These are phyloP conservation scores for Prionailurus viverrinus DNA, from an alignment of 2,113 vertebrate genomes.

Conservation along the genomic window DNA sequence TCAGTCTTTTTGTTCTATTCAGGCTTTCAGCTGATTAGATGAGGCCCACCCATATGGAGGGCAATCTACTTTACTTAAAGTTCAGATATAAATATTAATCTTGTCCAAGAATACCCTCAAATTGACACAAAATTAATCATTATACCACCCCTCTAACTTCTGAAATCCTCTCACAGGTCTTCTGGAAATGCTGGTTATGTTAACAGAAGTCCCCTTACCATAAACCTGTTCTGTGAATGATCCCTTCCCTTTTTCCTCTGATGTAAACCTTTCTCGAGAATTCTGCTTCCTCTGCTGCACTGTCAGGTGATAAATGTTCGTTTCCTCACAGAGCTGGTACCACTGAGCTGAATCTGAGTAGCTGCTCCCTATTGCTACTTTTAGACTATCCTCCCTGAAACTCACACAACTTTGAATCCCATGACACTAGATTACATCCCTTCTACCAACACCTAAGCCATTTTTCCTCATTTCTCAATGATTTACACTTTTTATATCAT, in stretches of 20 bases:
- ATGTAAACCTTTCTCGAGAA: neutral
- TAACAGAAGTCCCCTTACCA: neutral
- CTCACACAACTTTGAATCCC: neutral
- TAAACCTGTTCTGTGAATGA: neutral
- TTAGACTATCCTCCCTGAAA: neutral
- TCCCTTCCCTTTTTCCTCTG: neutral
- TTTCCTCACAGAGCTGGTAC: neutral
- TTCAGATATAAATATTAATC: neutral
- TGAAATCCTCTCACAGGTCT: neutral
- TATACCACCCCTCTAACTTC: neutral
- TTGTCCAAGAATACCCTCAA: neutral
- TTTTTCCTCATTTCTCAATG: neutral
- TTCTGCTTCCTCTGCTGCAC: neutral
- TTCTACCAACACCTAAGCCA: neutral
- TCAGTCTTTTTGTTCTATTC: neutral
- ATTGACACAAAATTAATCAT: neutral
- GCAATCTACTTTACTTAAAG: neutral
- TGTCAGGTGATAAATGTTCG: neutral
- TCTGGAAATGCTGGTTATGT: neutral
- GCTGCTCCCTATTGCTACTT: neutral
- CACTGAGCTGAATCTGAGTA: neutral
- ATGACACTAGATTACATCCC: neutral
- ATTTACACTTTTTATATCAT: neutral
- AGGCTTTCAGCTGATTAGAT: neutral
- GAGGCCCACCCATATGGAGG: neutral